Percentiles rank a stretch among this genome's conserved stretches.
phyloP scores from a whole-genome alignment of 2,797 vertebrate genomes.

The Falco columbarius region DNA sequence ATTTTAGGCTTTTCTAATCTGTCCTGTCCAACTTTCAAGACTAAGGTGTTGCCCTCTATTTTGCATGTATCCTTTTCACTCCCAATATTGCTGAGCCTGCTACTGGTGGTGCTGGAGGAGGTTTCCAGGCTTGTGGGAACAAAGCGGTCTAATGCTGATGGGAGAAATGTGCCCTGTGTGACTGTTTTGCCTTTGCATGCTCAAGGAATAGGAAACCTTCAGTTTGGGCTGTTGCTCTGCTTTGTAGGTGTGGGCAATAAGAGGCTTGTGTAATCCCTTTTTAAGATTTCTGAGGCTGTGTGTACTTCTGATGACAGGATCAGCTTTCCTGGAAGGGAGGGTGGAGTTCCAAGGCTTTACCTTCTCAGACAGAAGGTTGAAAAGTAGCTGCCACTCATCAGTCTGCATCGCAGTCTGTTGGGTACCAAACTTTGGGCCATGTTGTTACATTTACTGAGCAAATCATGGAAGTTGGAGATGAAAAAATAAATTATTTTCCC shows the following conservation, averaged over 20 bases:
- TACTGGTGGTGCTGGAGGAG: neutral
- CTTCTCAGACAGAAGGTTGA: neutral
- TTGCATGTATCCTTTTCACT: neutral
- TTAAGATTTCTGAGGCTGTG: neutral
- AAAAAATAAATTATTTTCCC: neutral
- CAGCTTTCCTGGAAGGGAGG: neutral
- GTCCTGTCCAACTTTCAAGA: neutral
- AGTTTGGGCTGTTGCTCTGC: neutral
- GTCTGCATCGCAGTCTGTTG: neutral
- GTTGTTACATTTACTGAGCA: rapidly evolving
- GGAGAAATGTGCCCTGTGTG: neutral
- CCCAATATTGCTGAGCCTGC: neutral
- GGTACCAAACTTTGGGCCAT: neutral
- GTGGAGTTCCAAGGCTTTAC: neutral
- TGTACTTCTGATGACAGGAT: neutral
- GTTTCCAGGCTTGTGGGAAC: neutral
- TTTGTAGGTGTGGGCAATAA: neutral
- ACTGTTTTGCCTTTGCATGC: neutral
- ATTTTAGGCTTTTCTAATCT: neutral
- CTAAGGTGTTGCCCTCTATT: neutral
- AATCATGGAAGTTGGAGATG: neutral
- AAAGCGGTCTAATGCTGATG: neutral
- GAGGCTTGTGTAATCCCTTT: neutral
- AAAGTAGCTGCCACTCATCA: neutral
- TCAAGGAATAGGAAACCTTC: neutral